Evolutionary conservation across 1,140 invertebrate genomes (phyloP), one percentile per base, ranked within the genome.

Genomic region (Zaprionus camerounensis): DNA sequence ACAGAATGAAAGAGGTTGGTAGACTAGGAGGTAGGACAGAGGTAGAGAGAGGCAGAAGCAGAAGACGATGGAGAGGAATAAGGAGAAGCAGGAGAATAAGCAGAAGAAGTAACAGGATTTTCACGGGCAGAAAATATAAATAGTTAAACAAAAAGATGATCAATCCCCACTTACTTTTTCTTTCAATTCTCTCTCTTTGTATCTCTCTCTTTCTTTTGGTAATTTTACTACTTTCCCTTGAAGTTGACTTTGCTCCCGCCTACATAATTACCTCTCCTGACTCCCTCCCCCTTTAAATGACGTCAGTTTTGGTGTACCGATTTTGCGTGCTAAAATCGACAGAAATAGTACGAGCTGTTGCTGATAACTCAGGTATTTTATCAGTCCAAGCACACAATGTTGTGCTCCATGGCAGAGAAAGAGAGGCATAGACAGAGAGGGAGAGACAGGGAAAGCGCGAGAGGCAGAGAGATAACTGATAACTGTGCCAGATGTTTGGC

Each of bases 331-430:
- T 9, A 9, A 46, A 53, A 56, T 67, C 63, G 63, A 77, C 65
- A 73, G 71, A 66, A 68, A 73, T 73, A 64, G 70, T 63, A 58
- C 41, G n/a, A 38, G 17, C 2, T 38, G n/a, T 44, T 0, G 9
- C 28, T 73, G 75, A 77, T 77, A 77, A 38, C 70, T 49, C 49
- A 73, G 75, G 75, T 73, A 77, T 77, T 77, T 77, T 77, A 77
- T 77, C 75, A 77, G 64, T 20, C 3, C n/a, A 7, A 24, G 15
- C 53, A 34, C 49, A 62, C 56, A 62, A 34, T 57, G 44, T 58
- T 66, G 22, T 65, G 31, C 57, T 11, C 9, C 3, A 34, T 3
- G 9, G 31, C 24, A 66, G 36, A 26, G 49, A 76, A 76, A 72
- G 56, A 76, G 20, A 13, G 46, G 4, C 38, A 5, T 41, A 20